A percentile compares a stretch with the other conserved stretches of the same genome.
Evolutionary conservation across 2,888 invertebrate genomes (phyloP).

Genomic region (Timema cristinae): DNA sequence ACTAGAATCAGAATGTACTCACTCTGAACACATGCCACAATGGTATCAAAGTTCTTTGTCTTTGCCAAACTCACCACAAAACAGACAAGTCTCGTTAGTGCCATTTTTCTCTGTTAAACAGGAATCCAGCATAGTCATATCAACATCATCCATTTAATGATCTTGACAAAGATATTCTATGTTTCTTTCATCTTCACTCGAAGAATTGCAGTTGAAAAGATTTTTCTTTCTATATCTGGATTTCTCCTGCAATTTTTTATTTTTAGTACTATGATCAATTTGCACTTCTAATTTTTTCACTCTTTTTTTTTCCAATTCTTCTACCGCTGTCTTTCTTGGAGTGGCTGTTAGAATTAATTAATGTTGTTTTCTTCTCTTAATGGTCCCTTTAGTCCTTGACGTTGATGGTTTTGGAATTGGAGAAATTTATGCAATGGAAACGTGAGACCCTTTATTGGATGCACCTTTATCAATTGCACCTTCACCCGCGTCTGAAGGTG

Average conservation of each 20-base stretch:
- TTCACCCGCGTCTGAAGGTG: not conserved
- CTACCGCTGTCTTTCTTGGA: not conserved
- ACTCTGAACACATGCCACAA: not conserved
- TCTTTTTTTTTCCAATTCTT: slow-evolving; percentile 12
- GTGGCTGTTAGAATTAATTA: slow-evolving; percentile 2
- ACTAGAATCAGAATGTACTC: slow-evolving; percentile 9
- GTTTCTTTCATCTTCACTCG: not conserved
- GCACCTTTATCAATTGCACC: slow-evolving; percentile 2
- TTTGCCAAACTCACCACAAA: slow-evolving; percentile 13
- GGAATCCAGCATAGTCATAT: slow-evolving; percentile 4
- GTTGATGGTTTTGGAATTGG: slow-evolving; percentile 10
- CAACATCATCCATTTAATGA: not conserved
- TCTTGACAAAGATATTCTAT: not conserved
- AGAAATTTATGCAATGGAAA: slow-evolving; percentile 5
- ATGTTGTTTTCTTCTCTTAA: not conserved
- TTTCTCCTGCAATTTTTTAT: not conserved
- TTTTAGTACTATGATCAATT: not conserved
- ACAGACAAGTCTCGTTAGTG: not conserved
- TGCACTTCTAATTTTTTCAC: not conserved
- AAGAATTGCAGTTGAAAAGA: not conserved
- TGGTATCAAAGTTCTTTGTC: slow-evolving; percentile 1
- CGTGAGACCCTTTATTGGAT: not conserved
- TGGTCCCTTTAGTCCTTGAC: slow-evolving; percentile 6
- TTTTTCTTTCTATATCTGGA: no score
- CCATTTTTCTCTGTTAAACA: not conserved